Base-by-base conservation (phyloP, 2,888 invertebrate genomes). In the Boloria euphrosyne region DNA sequence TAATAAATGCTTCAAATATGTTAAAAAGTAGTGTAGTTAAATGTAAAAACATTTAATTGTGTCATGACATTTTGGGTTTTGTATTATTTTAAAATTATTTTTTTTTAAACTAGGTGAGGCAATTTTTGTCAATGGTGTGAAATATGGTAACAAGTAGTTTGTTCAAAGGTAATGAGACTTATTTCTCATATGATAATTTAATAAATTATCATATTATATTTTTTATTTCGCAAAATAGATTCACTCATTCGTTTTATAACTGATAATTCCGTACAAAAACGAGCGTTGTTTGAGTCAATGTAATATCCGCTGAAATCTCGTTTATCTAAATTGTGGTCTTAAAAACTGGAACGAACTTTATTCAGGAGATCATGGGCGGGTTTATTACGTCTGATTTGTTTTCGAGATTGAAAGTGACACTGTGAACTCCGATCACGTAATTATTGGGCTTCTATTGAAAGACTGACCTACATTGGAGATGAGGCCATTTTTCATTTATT, bases 241-340 rank as follows among this genome's bases (percentile, higher is more conserved):
- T 38, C 10, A 38, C 10, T 38, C 31, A 10, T 38, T 7, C 3
- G 2, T 3, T 27, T 10, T 22, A 61, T 57, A 61, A 57, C 59
- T 62, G 44, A 60, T 60, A 55, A 61, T 61, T 61, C 51, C 16
- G 46, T 31, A 16, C 6, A 57, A 52, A 47, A 57, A 58, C 65
- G 60, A 58, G 57, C 62, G 14, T 65, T 38, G 47, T 49, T 44
- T 59, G 70, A 71, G 66, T 72, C 68, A 67, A 70, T 73, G 65
- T 78, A 77, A 78, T 77, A 79, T 76, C 76, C 77, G 75, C 68
- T 70, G 67, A 66, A 71, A 71, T 64, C 70, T 74, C 76, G 74
- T 77, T 77, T 74, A 71, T 71, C 68, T 74, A 73, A 76, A 76
- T 77, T 74, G 74, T 71, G 68, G 69, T 67, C 65, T 71, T 69